A percentile compares a stretch with the other conserved stretches of the same genome.
Conservation (phyloP, 2,888 invertebrate species). For the Caenorhabditis imperialis region DNA sequence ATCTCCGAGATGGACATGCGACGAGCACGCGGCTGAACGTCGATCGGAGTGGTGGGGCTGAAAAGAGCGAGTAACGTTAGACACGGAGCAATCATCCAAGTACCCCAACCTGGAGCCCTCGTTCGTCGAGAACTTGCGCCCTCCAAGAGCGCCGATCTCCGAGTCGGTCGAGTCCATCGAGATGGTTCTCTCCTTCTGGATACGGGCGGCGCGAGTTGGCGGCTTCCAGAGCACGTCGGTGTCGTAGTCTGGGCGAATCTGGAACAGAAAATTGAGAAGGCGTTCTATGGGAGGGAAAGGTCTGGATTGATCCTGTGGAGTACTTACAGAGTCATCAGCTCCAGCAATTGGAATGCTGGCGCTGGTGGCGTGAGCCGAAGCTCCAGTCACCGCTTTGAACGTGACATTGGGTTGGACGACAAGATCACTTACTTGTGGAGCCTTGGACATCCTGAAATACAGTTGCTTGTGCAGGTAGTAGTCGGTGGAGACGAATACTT, state of each 20-base stretch:
- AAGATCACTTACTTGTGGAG: slow-evolving; percentile 69
- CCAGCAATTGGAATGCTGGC: slow-evolving; percentile 47
- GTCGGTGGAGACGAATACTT: slow-evolving; percentile 26
- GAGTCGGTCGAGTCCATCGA: slow-evolving; percentile 65
- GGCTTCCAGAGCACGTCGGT: slow-evolving; percentile 70
- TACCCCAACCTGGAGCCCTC: slow-evolving; percentile 49
- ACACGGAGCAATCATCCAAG: slow-evolving; percentile 3
- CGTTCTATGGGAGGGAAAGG: background rate
- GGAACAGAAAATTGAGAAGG: slow-evolving; percentile 10
- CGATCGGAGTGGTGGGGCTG: slow-evolving; percentile 55
- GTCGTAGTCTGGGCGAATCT: slow-evolving; percentile 67
- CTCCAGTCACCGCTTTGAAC: slow-evolving; percentile 58
- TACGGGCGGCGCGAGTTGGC: slow-evolving; percentile 33
- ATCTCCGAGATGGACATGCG: slow-evolving; percentile 63
- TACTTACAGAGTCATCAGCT: slow-evolving; percentile 48
- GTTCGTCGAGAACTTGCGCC: slow-evolving; percentile 39
- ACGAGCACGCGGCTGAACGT: slow-evolving; percentile 55
- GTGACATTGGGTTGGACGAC: slow-evolving; percentile 61
- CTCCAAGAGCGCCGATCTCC: slow-evolving; percentile 40
- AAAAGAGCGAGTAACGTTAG: slow-evolving; percentile 20
- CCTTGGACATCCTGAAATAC: slow-evolving; percentile 68
- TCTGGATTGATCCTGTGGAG: background rate
- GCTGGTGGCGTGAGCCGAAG: slow-evolving; percentile 35
- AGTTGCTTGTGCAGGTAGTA: slow-evolving; percentile 31
- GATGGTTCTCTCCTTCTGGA: slow-evolving; percentile 56